Evolutionary conservation across 2,888 invertebrate species (phyloP), one percentile per base, ranked within the genome.

Genomic region (Conops quadrifasciatus): DNA sequence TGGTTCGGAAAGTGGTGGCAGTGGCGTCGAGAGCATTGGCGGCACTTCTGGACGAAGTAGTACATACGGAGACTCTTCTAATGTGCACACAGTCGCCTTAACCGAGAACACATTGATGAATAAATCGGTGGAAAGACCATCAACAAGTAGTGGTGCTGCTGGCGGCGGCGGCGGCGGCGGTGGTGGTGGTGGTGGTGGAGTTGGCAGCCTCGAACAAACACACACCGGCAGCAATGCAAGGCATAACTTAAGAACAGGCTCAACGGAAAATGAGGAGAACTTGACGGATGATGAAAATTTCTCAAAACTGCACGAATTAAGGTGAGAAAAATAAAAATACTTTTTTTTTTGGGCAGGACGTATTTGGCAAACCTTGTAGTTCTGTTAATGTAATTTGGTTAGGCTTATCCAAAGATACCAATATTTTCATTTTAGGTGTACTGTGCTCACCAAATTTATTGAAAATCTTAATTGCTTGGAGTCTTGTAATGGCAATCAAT

Each of bases 41-140:
- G 95, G 96, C n/a, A 95, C 94, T 13, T 96, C 96, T n/a, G 96
- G 96, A 7, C 89, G 96, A 53, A 96, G 96, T 87, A 96, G 96
- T 78, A 94, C 94, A 1, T 96, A 96, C 83, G 96, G 95, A 79
- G 93, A 93, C 71, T 83, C 82, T 0, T 59, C 72, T 67, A 83
- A 82, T 67, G 80, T 82, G 16, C 58, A 58, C 15, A 2, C 58
- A 26, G 73, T 70, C 68, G 58, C 68, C 9, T 81, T 79, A 60
- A 70, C 76, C 5, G 75, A 30, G 64, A 68, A 16, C 72, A 74
- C 72, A 68, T 7, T 71, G 30, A 21, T 51, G 0, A 74, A 28
- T 58, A 74, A 71, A 63, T 71, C 72, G 7, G 63, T 43, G 30
- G 68, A 68, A 36, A 30, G 51, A 26, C 36, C 58, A 58, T 36